Percentiles rank a stretch among this genome's conserved stretches.
phyloP scores from a whole-genome alignment of 2,113 vertebrate genomes.

The Ochotona princeps region DNA sequence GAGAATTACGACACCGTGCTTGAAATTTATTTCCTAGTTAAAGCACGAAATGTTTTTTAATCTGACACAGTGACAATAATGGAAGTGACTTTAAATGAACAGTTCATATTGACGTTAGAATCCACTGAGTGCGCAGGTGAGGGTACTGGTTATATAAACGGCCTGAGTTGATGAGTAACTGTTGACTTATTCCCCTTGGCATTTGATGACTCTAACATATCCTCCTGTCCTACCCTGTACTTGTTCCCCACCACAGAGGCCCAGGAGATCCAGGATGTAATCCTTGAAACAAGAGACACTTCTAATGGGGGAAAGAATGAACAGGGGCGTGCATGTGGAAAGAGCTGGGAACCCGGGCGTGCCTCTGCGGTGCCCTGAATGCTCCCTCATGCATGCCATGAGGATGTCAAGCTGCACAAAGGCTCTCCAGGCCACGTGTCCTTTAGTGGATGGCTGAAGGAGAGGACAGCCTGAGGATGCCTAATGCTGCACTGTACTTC shows the following conservation, averaged over 20 bases:
- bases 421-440: neutral
- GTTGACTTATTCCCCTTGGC: neutral
- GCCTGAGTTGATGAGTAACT: slow-evolving; percentile 43
- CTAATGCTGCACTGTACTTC: neutral
- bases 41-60: slow-evolving; percentile 11
- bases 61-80: neutral
- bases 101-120: neutral
- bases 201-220: neutral
- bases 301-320: neutral
- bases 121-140: neutral
- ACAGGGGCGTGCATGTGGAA: neutral
- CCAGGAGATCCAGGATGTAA: neutral
- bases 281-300: slow-evolving; percentile 8
- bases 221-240: neutral
- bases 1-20: neutral
- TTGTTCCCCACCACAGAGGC: neutral
- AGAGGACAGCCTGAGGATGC: slow-evolving; percentile 11
- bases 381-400: neutral
- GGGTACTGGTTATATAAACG: neutral
- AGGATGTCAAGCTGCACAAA: neutral
- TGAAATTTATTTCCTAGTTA: neutral
- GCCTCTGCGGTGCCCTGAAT: neutral
- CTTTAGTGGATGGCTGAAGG: neutral
- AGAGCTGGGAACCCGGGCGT: neutral
- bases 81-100: slow-evolving; percentile 39